Percentiles rank a stretch among this genome's conserved stretches.
Evolutionary conservation across 2,888 invertebrate species (phyloP).

Genomic region (Sialis lutaria): DNA sequence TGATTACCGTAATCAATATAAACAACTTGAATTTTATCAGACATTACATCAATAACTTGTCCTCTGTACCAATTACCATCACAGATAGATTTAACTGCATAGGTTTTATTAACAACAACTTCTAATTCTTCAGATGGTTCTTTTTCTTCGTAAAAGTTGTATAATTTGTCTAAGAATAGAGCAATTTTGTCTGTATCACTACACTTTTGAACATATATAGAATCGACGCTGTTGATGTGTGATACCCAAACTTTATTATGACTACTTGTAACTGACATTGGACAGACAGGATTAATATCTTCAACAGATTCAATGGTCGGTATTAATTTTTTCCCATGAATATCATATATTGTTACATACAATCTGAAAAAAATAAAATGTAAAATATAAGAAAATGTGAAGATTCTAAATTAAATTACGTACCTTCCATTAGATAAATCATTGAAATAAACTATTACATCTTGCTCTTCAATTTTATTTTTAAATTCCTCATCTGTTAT

Average conservation of each 20-base stretch:
- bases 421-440: constrained; percentile 27
- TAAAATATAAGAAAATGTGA: background rate
- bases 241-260: constrained; percentile 40
- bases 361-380: constrained; percentile 30
- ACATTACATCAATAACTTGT: constrained; percentile 28
- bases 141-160: constrained; percentile 33
- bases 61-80: constrained; percentile 60
- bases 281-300: constrained; percentile 36
- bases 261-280: constrained; percentile 40
- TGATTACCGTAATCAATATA: constrained; percentile 57
- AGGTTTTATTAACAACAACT: constrained; percentile 33
- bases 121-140: constrained; percentile 19
- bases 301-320: constrained; percentile 36
- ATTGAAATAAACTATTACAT: constrained; percentile 28
- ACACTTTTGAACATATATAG: constrained; percentile 42
- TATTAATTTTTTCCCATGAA: constrained; percentile 30
- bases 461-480: constrained; percentile 26
- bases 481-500: constrained; percentile 32
- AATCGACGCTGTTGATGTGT: constrained; percentile 35
- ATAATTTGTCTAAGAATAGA: constrained; percentile 32
- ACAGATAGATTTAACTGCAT: constrained; percentile 30
- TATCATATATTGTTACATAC: constrained; percentile 44
- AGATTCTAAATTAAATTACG: constrained; percentile 9
- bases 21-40: constrained; percentile 30
- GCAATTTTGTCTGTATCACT: constrained; percentile 29